Evolutionary conservation across 2,113 vertebrate genomes (phyloP).

Genomic region (Caretta caretta): DNA sequence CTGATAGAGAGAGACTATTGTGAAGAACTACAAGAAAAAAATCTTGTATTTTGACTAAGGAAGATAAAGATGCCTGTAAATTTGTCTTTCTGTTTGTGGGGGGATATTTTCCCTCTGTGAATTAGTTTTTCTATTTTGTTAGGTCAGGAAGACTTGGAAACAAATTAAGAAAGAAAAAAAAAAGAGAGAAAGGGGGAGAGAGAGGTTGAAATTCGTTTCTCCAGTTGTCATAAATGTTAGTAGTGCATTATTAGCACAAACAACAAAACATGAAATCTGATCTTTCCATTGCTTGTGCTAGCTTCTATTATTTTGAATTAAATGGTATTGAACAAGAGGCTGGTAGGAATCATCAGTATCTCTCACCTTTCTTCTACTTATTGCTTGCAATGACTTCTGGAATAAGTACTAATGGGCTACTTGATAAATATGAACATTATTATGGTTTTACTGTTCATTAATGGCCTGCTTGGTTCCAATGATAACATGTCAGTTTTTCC

Average conservation of each 20-base stretch:
- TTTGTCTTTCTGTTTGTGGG: neutral
- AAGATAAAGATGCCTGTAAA: neutral
- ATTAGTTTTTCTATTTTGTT: neutral
- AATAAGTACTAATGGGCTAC: neutral
- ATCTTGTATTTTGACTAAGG: neutral
- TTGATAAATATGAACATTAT: neutral
- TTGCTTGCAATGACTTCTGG: neutral
- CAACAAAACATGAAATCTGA: neutral
- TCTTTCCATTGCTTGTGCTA: neutral
- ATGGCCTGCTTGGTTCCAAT: neutral
- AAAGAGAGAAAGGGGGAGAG: neutral
- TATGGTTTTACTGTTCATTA: neutral
- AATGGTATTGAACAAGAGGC: neutral
- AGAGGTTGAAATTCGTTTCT: neutral
- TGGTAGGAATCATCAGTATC: neutral
- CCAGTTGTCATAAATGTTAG: neutral
- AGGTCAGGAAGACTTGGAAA: neutral
- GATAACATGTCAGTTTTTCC: neutral
- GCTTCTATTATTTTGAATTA: neutral
- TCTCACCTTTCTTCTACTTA: neutral
- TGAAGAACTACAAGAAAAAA: neutral
- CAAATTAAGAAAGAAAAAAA: neutral
- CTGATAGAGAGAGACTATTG: neutral
- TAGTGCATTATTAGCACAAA: neutral
- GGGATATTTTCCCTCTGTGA: neutral